These are phyloP conservation scores for Drosophila suboccidentalis DNA, from an alignment of 2,888 invertebrate species.

Conservation along the genomic window DNA sequence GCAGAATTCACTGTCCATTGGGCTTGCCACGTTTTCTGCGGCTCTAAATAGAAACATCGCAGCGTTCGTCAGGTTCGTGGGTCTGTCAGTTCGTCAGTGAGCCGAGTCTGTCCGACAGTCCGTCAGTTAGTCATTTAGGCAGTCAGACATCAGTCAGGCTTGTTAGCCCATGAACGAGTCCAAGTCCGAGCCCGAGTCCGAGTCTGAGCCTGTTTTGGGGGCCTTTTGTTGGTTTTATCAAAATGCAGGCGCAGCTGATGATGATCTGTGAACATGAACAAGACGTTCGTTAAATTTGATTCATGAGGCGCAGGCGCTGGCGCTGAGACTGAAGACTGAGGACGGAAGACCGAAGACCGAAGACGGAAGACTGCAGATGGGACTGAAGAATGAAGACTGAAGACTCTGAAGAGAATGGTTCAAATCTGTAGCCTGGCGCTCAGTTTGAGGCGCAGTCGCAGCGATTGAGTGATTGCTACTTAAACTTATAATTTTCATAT, in stretches of 20 bases:
- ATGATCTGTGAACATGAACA: slow-evolving; percentile 83
- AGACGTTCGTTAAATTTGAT: slow-evolving; percentile 86
- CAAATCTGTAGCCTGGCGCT: slow-evolving; percentile 27
- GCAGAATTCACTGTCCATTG: slow-evolving; percentile 10
- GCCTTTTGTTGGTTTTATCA: slow-evolving; percentile 62
- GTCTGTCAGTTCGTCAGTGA: slow-evolving; percentile 24
- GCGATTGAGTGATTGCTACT: slow-evolving; percentile 86
- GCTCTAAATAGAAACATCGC: slow-evolving; percentile 77
- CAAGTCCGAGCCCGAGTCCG: background rate
- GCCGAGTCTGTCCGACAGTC: slow-evolving; percentile 5
- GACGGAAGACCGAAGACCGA: background rate
- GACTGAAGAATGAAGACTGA: background rate
- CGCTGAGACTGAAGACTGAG: slow-evolving; percentile 8
- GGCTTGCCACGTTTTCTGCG: slow-evolving; percentile 24
- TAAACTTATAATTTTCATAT: slow-evolving; percentile 86
- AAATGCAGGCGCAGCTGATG: slow-evolving; percentile 77
- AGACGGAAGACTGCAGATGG: background rate
- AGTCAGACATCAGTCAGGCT: slow-evolving; percentile 77
- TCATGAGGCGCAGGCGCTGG: slow-evolving; percentile 79
- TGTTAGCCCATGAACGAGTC: slow-evolving; percentile 55
- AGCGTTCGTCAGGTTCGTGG: slow-evolving; percentile 37
- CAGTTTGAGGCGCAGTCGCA: slow-evolving; percentile 68
- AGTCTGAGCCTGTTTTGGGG: slow-evolving; percentile 9
- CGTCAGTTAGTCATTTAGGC: slow-evolving; percentile 61
- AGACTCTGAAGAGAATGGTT: background rate